A percentile compares a stretch with the other conserved stretches of the same genome.
Conservation (phyloP, 2,797 vertebrate species). For the Enteromius paludinosus region DNA sequence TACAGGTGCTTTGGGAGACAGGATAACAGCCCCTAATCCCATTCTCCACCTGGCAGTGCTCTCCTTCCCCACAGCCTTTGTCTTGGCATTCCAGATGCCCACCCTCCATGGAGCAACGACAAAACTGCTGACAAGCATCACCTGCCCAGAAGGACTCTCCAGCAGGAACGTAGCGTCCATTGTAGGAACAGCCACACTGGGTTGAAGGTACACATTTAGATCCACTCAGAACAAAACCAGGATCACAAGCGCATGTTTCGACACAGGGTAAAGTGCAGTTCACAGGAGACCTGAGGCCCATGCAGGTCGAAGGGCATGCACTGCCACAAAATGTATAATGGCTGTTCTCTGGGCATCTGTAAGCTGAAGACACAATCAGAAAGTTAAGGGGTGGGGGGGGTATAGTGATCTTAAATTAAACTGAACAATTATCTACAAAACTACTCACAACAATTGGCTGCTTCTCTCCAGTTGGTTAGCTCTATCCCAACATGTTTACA, state of each 20-base stretch:
- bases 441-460: slow-evolving; percentile 73
- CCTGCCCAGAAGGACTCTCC: slow-evolving; percentile 73
- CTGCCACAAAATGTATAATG: slow-evolving; percentile 75
- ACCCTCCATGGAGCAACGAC: slow-evolving; percentile 64
- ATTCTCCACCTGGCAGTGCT: slow-evolving; percentile 65
- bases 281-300: slow-evolving; percentile 60
- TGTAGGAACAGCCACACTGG: slow-evolving; percentile 72
- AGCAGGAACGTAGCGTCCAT: slow-evolving; percentile 67
- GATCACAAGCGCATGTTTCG: slow-evolving; percentile 74
- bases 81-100: slow-evolving; percentile 63
- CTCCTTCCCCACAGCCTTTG: slow-evolving; percentile 59
- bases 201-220: slow-evolving; percentile 61
- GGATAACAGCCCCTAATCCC: slow-evolving; percentile 71
- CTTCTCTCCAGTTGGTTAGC: slow-evolving; percentile 69
- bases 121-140: slow-evolving; percentile 64
- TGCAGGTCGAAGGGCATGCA: slow-evolving; percentile 77
- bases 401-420: neutral
- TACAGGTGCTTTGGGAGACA: slow-evolving; percentile 69
- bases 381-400: too few relatives aligned
- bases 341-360: slow-evolving; percentile 74
- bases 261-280: slow-evolving; percentile 72
- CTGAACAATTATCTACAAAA: too few relatives aligned
- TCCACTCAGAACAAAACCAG: slow-evolving; percentile 72
- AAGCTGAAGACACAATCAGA: slow-evolving; percentile 57
- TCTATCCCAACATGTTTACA: slow-evolving; percentile 67